A percentile compares a stretch with the other conserved stretches of the same genome.
These are phyloP conservation scores for Meiosimyza decipiens DNA, from an alignment of 2,888 invertebrate species.

Conservation along the genomic window DNA sequence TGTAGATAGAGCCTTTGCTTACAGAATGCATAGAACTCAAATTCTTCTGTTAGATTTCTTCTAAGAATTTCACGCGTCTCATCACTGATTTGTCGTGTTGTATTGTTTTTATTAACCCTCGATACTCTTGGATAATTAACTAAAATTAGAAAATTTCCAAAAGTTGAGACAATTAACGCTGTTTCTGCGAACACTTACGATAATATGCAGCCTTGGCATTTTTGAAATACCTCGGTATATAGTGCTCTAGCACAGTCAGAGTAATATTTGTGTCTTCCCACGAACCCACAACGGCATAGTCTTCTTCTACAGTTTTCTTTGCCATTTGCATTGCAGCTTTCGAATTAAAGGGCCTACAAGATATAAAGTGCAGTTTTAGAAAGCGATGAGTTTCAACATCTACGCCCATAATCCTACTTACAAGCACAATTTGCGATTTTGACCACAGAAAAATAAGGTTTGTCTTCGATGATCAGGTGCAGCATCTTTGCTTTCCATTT, in stretches of 20 bases:
- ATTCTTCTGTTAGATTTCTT: slow-evolving; percentile 83
- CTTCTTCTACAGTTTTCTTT: slow-evolving; percentile 81
- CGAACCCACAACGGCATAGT: slow-evolving; percentile 86
- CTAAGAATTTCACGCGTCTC: slow-evolving; percentile 83
- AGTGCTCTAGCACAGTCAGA: slow-evolving; percentile 80
- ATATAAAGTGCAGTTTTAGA: slow-evolving; percentile 4
- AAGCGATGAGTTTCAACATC: neutral
- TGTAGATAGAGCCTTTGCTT: slow-evolving; percentile 82
- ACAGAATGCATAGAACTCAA: slow-evolving; percentile 88
- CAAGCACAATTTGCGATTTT: slow-evolving; percentile 80
- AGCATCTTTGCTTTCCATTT: slow-evolving; percentile 82
- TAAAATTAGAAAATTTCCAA: neutral
- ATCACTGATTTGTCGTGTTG: slow-evolving; percentile 84
- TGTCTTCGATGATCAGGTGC: slow-evolving; percentile 85
- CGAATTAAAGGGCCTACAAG: slow-evolving; percentile 80
- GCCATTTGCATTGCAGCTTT: slow-evolving; percentile 81
- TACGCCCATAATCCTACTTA: slow-evolving; percentile 65
- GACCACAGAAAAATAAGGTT: slow-evolving; percentile 89
- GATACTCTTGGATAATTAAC: slow-evolving; percentile 32
- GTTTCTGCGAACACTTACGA: slow-evolving; percentile 71
- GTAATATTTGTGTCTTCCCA: slow-evolving; percentile 86
- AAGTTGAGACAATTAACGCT: neutral
- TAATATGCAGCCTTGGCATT: slow-evolving; percentile 79
- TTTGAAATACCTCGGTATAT: slow-evolving; percentile 81
- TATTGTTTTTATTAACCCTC: slow-evolving; percentile 61